phyloP scores from a whole-genome alignment of 2,888 invertebrate genomes.

The Aspidapion aeneum region DNA sequence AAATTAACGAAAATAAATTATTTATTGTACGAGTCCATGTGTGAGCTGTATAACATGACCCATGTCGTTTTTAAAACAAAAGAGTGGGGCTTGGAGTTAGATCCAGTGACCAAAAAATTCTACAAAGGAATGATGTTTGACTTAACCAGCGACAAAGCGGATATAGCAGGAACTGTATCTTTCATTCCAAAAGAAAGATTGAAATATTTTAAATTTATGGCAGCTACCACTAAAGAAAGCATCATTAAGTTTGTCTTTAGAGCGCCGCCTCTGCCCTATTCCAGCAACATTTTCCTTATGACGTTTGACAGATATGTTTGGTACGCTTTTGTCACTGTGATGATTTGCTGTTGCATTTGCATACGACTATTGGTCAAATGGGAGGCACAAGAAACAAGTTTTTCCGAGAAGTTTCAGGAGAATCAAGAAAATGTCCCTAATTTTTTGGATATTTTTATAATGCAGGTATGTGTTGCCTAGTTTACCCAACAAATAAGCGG shows the following conservation, averaged over 20 bases:
- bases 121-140: constrained; percentile 61
- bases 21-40: constrained; percentile 13
- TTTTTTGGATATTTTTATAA: constrained; percentile 19
- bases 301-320: constrained; percentile 22
- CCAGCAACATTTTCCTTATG: constrained; percentile 55
- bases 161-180: constrained; percentile 53
- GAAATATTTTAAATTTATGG: constrained; percentile 51
- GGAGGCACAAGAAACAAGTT: constrained; percentile 11
- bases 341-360: constrained; percentile 11
- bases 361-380: constrained; percentile 19
- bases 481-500: no score
- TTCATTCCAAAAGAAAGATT: constrained; percentile 41
- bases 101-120: constrained; percentile 42
- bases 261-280: constrained; percentile 59
- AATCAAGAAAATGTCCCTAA: constrained; percentile 12
- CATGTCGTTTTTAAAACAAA: constrained; percentile 10
- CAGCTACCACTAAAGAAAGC: constrained; percentile 51
- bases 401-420: constrained; percentile 1
- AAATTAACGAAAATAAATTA: constrained; percentile 54
- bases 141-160: constrained; percentile 52
- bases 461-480: no score
- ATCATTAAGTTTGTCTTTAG: constrained; percentile 58
- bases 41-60: constrained; percentile 22
- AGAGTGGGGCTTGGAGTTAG: constrained; percentile 18
- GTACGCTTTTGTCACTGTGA: constrained; percentile 13